These are phyloP conservation scores for Seriola rivoliana DNA, from an alignment of 2,113 vertebrate species.

Conservation along the genomic window DNA sequence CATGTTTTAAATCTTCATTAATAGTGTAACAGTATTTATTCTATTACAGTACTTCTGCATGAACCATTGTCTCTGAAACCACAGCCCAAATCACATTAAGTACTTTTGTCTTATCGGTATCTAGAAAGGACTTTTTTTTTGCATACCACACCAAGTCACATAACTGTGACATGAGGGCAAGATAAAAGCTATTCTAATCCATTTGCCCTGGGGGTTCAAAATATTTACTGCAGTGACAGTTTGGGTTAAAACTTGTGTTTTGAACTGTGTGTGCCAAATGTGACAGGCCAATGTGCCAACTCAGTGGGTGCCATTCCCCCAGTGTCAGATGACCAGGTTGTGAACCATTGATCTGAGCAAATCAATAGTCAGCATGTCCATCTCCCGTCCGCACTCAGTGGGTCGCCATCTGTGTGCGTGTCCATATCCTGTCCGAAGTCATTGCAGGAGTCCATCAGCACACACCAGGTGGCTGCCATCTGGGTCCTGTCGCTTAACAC, in stretches of 20 bases:
- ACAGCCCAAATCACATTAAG: not conserved
- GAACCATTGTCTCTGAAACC: not conserved
- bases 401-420: conserved; percentile 79
- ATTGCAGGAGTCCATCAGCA: conserved; percentile 69
- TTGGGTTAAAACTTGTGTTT: conserved; percentile 21
- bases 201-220: conserved; percentile 19
- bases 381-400: conserved; percentile 66
- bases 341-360: conserved; percentile 82
- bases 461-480: conserved; percentile 81
- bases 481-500: conserved; percentile 76
- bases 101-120: not conserved
- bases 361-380: conserved; percentile 78
- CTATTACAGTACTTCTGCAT: not conserved
- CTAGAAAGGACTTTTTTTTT: not conserved
- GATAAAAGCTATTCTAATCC: conserved; percentile 8
- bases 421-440: conserved; percentile 69
- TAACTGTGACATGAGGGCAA: conserved; percentile 1
- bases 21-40: not conserved
- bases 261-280: conserved; percentile 27
- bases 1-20: not conserved
- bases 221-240: conserved; percentile 28
- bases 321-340: conserved; percentile 78
- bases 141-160: not conserved
- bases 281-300: conserved; percentile 58
- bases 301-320: conserved; percentile 63